Evolutionary conservation across 2,888 invertebrate species (phyloP).

Genomic region (Campaea margaritaria): DNA sequence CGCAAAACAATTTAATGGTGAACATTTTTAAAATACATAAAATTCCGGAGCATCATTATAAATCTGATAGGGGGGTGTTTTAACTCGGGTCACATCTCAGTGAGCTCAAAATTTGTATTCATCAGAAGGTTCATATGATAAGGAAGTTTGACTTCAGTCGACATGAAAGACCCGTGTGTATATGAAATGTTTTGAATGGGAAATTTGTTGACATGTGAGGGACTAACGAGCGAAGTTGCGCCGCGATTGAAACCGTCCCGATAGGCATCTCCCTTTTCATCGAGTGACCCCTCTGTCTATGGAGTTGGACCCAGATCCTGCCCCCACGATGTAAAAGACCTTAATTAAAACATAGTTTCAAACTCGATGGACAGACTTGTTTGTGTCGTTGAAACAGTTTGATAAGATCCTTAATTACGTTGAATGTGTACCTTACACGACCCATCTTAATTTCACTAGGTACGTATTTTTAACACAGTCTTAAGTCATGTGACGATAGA

Average conservation of each 20-base stretch:
- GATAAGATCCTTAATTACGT: conserved; percentile 55
- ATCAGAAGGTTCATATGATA: conserved; percentile 49
- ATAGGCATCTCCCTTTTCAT: conserved; percentile 78
- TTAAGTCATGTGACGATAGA: too few species aligned
- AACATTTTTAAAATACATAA: conserved; percentile 6
- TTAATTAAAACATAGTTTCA: conserved; percentile 75
- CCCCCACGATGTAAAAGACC: conserved; percentile 55
- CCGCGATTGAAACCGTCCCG: conserved; percentile 74
- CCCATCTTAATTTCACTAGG: conserved; percentile 14
- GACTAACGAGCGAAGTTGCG: conserved; percentile 73
- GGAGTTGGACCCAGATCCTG: conserved; percentile 25
- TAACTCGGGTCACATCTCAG: conserved; percentile 27
- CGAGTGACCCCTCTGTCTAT: conserved; percentile 62
- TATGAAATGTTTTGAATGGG: conserved; percentile 68
- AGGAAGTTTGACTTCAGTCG: conserved; percentile 53
- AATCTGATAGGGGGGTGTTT: conserved; percentile 35
- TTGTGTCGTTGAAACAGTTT: conserved; percentile 38
- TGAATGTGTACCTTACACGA: conserved; percentile 35
- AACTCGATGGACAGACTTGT: conserved; percentile 48
- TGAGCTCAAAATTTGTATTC: conserved; percentile 38
- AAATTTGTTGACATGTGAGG: conserved; percentile 61
- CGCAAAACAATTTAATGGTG: conserved; percentile 8
- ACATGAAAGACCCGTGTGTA: conserved; percentile 59
- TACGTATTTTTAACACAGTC: conserved; percentile 3
- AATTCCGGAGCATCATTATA: conserved; percentile 13